phyloP scores from a whole-genome alignment of 1,140 invertebrate genomes.

The Leguminivora glycinivorella region DNA sequence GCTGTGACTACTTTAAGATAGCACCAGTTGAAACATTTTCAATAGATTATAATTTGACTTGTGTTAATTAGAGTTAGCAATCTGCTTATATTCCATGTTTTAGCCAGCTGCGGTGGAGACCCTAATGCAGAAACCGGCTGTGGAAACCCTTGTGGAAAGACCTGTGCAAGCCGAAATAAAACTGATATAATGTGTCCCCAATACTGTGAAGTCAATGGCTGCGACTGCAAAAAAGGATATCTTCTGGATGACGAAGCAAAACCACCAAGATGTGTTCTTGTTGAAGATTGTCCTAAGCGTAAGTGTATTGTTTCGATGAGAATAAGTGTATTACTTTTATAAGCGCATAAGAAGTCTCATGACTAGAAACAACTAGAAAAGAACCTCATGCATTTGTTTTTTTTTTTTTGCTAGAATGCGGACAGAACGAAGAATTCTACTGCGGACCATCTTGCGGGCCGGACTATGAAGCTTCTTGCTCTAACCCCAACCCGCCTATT shows the following conservation, averaged over 20 bases:
- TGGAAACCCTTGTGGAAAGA: slow-evolving; percentile 15
- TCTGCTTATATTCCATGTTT: neutral
- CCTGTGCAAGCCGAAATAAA: slow-evolving; percentile 1
- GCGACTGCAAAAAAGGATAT: slow-evolving; percentile 14
- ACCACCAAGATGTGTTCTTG: slow-evolving; percentile 4
- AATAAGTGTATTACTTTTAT: neutral
- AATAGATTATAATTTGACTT: no score
- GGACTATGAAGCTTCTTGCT: neutral
- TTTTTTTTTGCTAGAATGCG: slow-evolving; percentile 9
- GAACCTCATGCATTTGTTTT: neutral
- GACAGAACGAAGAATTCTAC: slow-evolving; percentile 12
- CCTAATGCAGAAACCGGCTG: slow-evolving; percentile 19
- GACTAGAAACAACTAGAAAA: neutral
- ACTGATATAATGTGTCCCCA: neutral
- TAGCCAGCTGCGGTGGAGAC: slow-evolving; percentile 5
- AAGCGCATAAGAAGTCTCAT: neutral
- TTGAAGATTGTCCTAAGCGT: slow-evolving; percentile 19
- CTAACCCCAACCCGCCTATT: neutral
- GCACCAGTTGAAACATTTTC: no score
- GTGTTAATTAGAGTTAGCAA: no score
- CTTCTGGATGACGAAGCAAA: slow-evolving; percentile 3
- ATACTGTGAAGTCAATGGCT: slow-evolving; percentile 17
- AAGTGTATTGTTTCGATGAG: neutral
- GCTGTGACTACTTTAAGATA: no score
- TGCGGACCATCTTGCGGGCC: slow-evolving; percentile 9